A percentile compares a stretch with the other conserved stretches of the same genome.
Evolutionary conservation across 2,797 vertebrate genomes (phyloP).

Genomic region (Lepus townsendii): DNA sequence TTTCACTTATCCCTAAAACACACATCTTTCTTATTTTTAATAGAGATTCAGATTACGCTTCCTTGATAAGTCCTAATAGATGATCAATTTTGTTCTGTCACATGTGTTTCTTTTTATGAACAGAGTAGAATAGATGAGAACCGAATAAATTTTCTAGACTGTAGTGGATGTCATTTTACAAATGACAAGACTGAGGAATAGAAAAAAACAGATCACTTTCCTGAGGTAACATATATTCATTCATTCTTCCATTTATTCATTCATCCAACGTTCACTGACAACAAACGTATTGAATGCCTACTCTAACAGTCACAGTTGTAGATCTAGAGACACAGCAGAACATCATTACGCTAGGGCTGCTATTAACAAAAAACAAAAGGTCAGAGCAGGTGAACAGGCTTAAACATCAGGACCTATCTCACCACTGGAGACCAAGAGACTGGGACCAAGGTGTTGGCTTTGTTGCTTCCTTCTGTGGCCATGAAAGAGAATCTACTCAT

Average conservation of each 20-base stretch:
- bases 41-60: constrained; percentile 73
- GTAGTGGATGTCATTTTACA: constrained; percentile 64
- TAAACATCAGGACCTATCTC: background rate
- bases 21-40: constrained; percentile 63
- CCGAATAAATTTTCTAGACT: constrained; percentile 65
- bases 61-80: constrained; percentile 69
- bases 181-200: constrained; percentile 64
- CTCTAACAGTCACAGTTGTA: constrained; percentile 37
- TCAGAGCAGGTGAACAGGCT: background rate
- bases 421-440: background rate
- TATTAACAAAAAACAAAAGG: background rate
- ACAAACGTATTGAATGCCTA: constrained; percentile 56
- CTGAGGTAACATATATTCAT: constrained; percentile 41
- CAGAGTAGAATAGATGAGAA: constrained; percentile 61
- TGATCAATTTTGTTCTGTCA: constrained; percentile 74
- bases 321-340: constrained; percentile 12
- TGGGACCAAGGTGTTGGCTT: background rate
- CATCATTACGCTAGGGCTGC: background rate
- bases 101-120: constrained; percentile 64
- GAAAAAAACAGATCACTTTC: constrained; percentile 64
- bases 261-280: constrained; percentile 59
- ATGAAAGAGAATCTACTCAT: background rate
- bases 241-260: constrained; percentile 59
- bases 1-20: constrained; percentile 71
- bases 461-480: background rate